Base-by-base conservation (phyloP, 1,140 invertebrate species). In the Drosophila nigromelanica region DNA sequence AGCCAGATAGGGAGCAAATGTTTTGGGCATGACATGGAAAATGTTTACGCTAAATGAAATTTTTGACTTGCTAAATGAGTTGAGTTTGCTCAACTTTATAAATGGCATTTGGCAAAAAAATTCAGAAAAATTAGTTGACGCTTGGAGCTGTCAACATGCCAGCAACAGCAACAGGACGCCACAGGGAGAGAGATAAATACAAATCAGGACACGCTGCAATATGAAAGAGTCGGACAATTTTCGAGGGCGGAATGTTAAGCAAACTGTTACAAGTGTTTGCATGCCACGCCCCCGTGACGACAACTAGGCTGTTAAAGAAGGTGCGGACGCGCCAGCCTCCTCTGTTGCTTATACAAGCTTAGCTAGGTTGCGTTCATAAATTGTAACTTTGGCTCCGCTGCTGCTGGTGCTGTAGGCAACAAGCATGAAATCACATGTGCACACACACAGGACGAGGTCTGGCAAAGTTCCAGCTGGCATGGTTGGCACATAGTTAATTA, bases 401-500 rank as follows among this genome's bases (percentile, higher is more conserved):
- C 33, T 54, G 72, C 51, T 54, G 68, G 52, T 79, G 73, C 58
- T 80, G 61, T 61, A 82, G 82, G 78, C 79, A 86, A 87, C 82
- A 87, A 87, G 83, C 82, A 87, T 87, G 78, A 87, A 89, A 89
- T 82, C 78, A 79, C 76, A 82, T 78, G 68, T 75, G 73, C 72
- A 75, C 66, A 75, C 30, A 39, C 33, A 51, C 27, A 33, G 12
- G 37, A 40, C 12, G 33, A 52, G 37, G 61, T 30, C 64, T 52
- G 82, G 83, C 83, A 87, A 89, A 89, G 76, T 87, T 87, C 78
- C 82, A 87, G 52, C 67, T 64, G 60, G 69, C 68, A 60, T 78
- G 70, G 71, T 76, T 86, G 83, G 82, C 83, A 87, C 82, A 87
- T 86, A 86, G 83, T 87, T 87, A 87, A 87, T 87, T 87, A 87